These are phyloP conservation scores for Panzeria rudis DNA, from an alignment of 2,888 invertebrate genomes.

Conservation along the genomic window DNA sequence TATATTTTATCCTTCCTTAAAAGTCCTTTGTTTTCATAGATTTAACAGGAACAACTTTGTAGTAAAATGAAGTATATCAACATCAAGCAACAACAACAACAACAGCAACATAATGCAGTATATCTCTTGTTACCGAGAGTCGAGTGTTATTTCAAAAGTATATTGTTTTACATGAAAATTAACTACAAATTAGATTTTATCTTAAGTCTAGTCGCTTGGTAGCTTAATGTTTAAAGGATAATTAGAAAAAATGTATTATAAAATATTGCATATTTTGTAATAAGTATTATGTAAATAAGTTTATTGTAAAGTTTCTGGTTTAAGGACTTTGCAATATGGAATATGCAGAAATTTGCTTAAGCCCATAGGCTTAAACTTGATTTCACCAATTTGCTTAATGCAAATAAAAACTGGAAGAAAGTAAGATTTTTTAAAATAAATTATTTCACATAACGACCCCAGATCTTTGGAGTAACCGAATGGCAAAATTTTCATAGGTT, in stretches of 20 bases:
- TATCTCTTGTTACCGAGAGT: conserved; percentile 36
- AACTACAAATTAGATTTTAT: conserved; percentile 72
- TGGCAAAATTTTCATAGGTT: no score
- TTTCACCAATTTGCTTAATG: no score
- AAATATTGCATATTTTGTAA: conserved; percentile 21
- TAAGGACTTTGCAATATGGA: not conserved
- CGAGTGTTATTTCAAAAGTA: conserved; percentile 54
- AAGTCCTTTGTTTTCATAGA: conserved; percentile 35
- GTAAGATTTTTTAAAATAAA: no score
- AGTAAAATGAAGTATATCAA: conserved; percentile 1
- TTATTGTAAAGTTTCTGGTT: not conserved
- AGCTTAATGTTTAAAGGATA: conserved; percentile 60
- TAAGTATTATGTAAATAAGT: not conserved
- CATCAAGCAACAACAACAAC: conserved; percentile 1
- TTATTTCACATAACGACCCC: no score
- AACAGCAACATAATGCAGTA: conserved; percentile 15
- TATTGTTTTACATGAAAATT: conserved; percentile 72
- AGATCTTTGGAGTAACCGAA: no score
- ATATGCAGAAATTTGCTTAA: not conserved
- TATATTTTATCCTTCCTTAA: conserved; percentile 42
- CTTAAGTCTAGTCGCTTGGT: conserved; percentile 63
- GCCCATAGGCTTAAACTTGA: not conserved
- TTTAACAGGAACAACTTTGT: not conserved
- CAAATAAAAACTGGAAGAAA: no score
- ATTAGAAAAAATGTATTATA: conserved; percentile 30